Conservation (phyloP, 2,888 invertebrate species). For the Hypolimnas misippus region DNA sequence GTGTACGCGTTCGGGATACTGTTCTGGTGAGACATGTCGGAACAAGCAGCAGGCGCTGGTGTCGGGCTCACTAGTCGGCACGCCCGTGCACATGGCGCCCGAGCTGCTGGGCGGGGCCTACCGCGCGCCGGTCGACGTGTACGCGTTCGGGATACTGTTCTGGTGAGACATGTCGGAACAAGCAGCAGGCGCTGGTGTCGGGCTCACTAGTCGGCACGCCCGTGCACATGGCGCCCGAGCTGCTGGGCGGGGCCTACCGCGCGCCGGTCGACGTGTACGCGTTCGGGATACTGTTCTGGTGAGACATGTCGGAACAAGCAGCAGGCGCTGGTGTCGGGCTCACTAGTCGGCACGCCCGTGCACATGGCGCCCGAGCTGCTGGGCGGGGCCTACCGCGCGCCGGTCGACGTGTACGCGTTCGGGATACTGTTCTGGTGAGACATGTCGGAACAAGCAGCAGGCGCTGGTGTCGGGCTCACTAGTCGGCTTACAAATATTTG, state of each 20-base stretch:
- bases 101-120: conserved; percentile 92
- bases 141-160: conserved; percentile 95
- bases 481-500: too few relatives aligned
- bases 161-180: too few relatives aligned
- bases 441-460: too few relatives aligned
- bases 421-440: conserved; percentile 76
- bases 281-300: conserved; percentile 90
- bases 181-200: conserved; percentile 60
- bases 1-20: conserved; percentile 95
- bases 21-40: conserved; percentile 82
- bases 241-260: conserved; percentile 91
- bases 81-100: conserved; percentile 95
- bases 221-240: conserved; percentile 95
- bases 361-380: conserved; percentile 90
- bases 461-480: too few relatives aligned
- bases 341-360: conserved; percentile 16
- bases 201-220: conserved; percentile 95
- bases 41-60: too few relatives aligned
- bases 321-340: too few relatives aligned
- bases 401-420: conserved; percentile 90
- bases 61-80: conserved; percentile 93
- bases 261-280: conserved; percentile 95
- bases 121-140: conserved; percentile 93
- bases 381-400: conserved; percentile 90
- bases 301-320: too few relatives aligned